Base-by-base conservation (phyloP, 2,113 vertebrate genomes). In the Engraulis encrasicolus region DNA sequence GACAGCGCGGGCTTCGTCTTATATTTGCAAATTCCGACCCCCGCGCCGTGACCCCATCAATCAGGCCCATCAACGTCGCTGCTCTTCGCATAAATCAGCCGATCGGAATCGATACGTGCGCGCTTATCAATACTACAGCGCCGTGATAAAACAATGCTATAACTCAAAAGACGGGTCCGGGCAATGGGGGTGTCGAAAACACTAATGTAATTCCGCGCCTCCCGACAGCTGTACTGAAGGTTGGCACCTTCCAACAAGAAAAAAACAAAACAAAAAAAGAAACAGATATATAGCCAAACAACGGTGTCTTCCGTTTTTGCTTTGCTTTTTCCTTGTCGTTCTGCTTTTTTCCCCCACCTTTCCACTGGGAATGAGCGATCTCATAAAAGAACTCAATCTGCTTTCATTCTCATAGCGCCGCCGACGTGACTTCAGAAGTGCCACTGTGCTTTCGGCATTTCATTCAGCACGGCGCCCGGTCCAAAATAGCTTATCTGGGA, bases 401-500 rank as follows among this genome's bases (percentile, higher is more conserved):
- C 85, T 71, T 91, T 87, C 49, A 86, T 90, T 85, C 54, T 89
- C 81, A 85, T 85, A 86, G 79, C 74, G 58, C 49, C 74, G 58
- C 49, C 37, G 17, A 80, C 81, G 78, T 85, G 81, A 88, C 85
- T 87, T 88, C 83, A 86, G 85, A 85, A 86, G 89, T 88, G 90
- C 66, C 86, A 86, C 18, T 82, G 87, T 81, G 37, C 82, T 87
- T 88, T 88, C 50, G 81, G 85, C 84, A 87, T 91, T 89, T 89
- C 84, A 89, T 89, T 88, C 82, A 89, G 83, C 79, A 85, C 82
- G 7, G 23, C 58, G 27, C 88, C 86, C 84, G 87, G 87, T 86
- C 87, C 54, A 88, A 91, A 92, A 92, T 86, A 88, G 89, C 87
- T 91, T 84, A 91, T 92, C 88, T 82, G 14, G 84, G 84, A 89